Base-by-base conservation (phyloP, 2,888 invertebrate genomes). In the Diarsia brunnea region DNA sequence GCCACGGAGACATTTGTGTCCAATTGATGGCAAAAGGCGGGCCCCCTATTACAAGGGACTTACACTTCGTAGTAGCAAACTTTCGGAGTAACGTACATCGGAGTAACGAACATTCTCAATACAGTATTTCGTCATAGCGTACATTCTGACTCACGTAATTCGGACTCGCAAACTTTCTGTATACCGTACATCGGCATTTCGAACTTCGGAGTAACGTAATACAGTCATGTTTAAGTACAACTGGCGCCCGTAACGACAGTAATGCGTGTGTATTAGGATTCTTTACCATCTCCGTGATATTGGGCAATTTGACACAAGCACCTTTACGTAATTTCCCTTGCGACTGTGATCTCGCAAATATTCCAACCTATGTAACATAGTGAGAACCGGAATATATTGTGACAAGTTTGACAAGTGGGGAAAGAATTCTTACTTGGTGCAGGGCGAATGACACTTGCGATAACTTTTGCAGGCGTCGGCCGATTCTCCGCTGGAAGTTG, bases 401-500 rank as follows among this genome's bases (percentile, higher is more conserved):
- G 84, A 84, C 81, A 86, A 79, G 69, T 78, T 80, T 86, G 84
- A 84, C 80, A 79, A 80, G 73, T 77, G 75, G 76, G 79, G 68
- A 78, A 70, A 84, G 79, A 86, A 85, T 79, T 82, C 60, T 84
- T 83, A 70, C 63, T 78, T 65, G 81, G 65, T 86, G 82, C 82
- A 86, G 66, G 74, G 79, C 75, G 78, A 78, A 86, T 86, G 87
- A 87, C 88, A 79, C 75, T 86, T 83, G 84, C 81, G 83, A 69
- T 88, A 90, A 91, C 88, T 90, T 89, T 83, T 81, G 84, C 88
- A 75, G 78, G 81, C 85, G 81, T 81, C 78, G 71, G 69, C 81
- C 78, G 78, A 83, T 84, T 86, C 86, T 60, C 21, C 68, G 85
- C 80, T 84, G 87, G 89, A 92, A 93, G 89, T 91, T 91, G 75